phyloP scores from a whole-genome alignment of 2,888 invertebrate genomes.

The Ochropleura plecta region DNA sequence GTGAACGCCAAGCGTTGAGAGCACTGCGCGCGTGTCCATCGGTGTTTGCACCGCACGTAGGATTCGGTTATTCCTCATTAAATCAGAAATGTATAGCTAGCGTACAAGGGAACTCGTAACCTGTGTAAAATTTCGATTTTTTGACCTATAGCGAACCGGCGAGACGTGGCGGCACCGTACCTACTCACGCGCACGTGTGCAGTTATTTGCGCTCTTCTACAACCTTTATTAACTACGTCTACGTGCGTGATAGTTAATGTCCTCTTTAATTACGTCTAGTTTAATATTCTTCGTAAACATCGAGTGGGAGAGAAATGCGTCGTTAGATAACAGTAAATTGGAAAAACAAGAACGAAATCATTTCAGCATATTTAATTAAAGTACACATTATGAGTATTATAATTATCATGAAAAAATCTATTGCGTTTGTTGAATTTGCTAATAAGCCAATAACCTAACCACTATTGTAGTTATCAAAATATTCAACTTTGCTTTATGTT shows the following conservation, averaged over 20 bases:
- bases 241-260: conserved; percentile 21
- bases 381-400: no score
- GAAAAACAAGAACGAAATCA: not conserved
- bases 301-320: conserved; percentile 25
- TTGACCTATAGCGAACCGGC: conserved; percentile 43
- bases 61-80: conserved; percentile 7
- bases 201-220: conserved; percentile 8
- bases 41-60: conserved; percentile 1
- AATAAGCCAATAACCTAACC: not conserved
- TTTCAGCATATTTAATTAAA: conserved; percentile 8
- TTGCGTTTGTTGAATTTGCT: not conserved
- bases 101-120: not conserved
- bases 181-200: conserved; percentile 64
- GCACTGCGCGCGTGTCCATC: conserved; percentile 17
- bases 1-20: conserved; percentile 6
- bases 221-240: conserved; percentile 31
- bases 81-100: conserved; percentile 36
- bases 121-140: conserved; percentile 12
- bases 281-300: conserved; percentile 34
- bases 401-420: no score
- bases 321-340: conserved; percentile 28
- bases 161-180: conserved; percentile 73
- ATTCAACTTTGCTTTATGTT: not conserved
- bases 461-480: not conserved
- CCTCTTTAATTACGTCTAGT: conserved; percentile 21